Base-by-base conservation (phyloP, 2,888 invertebrate genomes). In the Lepas anatifera region DNA sequence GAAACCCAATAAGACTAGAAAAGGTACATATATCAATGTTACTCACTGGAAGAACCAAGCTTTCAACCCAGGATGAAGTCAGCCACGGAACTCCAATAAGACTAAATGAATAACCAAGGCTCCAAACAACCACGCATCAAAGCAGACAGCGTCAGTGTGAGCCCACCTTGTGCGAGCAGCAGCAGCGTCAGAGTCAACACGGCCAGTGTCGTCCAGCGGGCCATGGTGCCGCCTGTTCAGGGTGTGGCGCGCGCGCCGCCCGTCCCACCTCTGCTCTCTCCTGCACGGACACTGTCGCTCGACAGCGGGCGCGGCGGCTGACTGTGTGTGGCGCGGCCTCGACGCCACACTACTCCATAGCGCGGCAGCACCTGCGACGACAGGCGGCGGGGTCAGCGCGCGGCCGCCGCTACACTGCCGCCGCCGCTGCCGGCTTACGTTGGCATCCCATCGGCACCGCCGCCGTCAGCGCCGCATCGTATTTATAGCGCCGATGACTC, bases 91-190 rank as follows among this genome's bases (percentile, higher is more conserved):
- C 39, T 10, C 8, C 39, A 10, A 13, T 27, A 52, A 27, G 13
- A 29, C 10, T 11, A 25, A 48, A 7, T 25, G 48, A 25, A n/a
- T 4, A 25, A 22, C 32, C 18, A 32, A 7, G 32, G 18, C 11
- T 10, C 10, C 4, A 4, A 16, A 2, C 4, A 16, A 4, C 41
- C 11, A 16, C 41, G 11, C 10, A 16, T 10, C 41, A 16, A 4
- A 16, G 16, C 41, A 41, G 4, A 41, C 41, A 4, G 41, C 10
- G 4, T 16, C 2, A 16, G 16, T 16, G 41, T 41, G 41, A 10
- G 41, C 58, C 13, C 58, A 58, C 58, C 58, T 58, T 58, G 58
- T 32, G 27, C 58, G 58, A 58, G 58, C 58, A 58, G 58, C 58
- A 58, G 29, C 32, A 58, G 58, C 58, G 27, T 32, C 1, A 18